A percentile compares a stretch with the other conserved stretches of the same genome.
Conservation (phyloP, 1,140 invertebrate species). For the Camponotus pennsylvanicus region DNA sequence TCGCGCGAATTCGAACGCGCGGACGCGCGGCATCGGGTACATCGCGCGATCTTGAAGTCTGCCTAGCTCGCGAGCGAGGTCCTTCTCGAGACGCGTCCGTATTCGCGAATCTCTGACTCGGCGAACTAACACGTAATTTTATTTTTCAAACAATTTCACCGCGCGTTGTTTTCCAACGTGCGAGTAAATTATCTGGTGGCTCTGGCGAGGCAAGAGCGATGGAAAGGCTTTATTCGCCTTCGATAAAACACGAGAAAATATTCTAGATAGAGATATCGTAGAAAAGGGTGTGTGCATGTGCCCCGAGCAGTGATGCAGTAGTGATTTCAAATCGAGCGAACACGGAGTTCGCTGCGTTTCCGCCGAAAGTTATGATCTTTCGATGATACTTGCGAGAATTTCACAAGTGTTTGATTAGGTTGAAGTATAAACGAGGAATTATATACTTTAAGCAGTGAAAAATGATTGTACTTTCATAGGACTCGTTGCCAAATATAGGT, state of each 20-base stretch:
- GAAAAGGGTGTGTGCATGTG: background rate
- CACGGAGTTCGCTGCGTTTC: background rate
- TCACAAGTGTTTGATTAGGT: background rate
- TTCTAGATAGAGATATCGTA: background rate
- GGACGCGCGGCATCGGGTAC: slow-evolving; percentile 22
- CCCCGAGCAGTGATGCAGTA: too few species aligned
- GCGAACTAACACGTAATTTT: background rate
- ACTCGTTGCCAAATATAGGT: background rate
- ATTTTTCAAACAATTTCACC: background rate
- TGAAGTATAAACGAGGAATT: background rate
- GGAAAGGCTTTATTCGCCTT: background rate
- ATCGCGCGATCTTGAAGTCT: background rate
- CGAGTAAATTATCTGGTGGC: background rate
- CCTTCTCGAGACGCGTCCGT: background rate
- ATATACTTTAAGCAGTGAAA: background rate
- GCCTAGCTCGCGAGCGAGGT: background rate
- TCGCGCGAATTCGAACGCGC: slow-evolving; percentile 54
- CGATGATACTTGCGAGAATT: background rate
- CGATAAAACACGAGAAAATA: background rate
- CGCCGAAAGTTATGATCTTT: background rate
- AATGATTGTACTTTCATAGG: background rate
- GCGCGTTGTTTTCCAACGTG: background rate
- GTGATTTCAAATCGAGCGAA: background rate
- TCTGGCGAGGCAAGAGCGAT: background rate
- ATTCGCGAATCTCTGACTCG: background rate